These are phyloP conservation scores for Yponomeuta sedellus DNA, from an alignment of 2,888 invertebrate species.

Conservation along the genomic window DNA sequence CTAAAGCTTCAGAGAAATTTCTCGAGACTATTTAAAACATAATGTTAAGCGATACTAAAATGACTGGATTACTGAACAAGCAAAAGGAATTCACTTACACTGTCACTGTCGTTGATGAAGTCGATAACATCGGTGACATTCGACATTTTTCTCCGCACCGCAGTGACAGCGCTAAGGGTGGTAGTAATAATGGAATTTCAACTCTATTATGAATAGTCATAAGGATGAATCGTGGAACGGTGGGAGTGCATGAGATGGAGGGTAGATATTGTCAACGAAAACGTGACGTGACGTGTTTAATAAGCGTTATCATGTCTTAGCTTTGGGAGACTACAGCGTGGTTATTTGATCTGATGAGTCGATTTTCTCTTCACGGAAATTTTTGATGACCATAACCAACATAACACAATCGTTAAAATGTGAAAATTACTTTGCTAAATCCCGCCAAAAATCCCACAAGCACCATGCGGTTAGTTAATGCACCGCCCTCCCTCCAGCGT, in stretches of 20 bases:
- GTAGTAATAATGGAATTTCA: neutral
- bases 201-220: neutral
- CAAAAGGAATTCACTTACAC: constrained; percentile 14
- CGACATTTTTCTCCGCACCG: constrained; percentile 13
- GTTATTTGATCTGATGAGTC: constrained; percentile 10
- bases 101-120: constrained; percentile 13
- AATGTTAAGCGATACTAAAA: too few species aligned
- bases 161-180: neutral
- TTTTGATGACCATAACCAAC: too few species aligned
- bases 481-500: too few species aligned
- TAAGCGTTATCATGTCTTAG: constrained; percentile 66
- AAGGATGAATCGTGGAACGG: constrained; percentile 12
- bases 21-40: too few species aligned
- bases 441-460: too few species aligned
- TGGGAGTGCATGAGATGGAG: constrained; percentile 41
- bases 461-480: too few species aligned
- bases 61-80: neutral
- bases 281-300: constrained; percentile 62
- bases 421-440: too few species aligned
- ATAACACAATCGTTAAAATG: too few species aligned
- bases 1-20: too few species aligned
- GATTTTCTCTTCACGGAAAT: neutral
- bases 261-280: constrained; percentile 63
- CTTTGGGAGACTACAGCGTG: constrained; percentile 22
- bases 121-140: constrained; percentile 14